These are phyloP conservation scores for Ophraella communa DNA, from an alignment of 2,888 invertebrate species.

Conservation along the genomic window DNA sequence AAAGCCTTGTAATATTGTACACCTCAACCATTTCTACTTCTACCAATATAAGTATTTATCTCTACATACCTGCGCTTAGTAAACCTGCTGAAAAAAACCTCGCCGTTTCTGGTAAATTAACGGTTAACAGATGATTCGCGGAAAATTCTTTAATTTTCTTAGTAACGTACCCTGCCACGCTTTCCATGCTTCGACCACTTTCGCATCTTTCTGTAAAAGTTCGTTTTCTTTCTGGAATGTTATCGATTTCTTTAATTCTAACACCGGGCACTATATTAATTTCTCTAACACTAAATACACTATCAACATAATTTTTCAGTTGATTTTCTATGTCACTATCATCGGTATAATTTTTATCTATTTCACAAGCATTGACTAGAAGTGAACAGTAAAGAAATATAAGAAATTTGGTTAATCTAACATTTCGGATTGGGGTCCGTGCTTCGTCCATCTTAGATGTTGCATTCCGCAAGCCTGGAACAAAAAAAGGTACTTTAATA, in stretches of 20 bases:
- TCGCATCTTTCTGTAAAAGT: constrained; percentile 48
- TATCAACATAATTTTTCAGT: constrained; percentile 66
- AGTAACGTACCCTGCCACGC: constrained; percentile 64
- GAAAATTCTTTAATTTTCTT: constrained; percentile 68
- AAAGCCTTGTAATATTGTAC: too few species aligned
- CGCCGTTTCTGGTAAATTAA: constrained; percentile 72
- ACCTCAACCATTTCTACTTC: too few species aligned
- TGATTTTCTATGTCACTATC: constrained; percentile 60
- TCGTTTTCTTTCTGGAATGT: constrained; percentile 37
- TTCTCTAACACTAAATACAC: constrained; percentile 63
- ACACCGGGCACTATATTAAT: constrained; percentile 68
- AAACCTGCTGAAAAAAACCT: constrained; percentile 57
- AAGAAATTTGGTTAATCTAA: constrained; percentile 20
- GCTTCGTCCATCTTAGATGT: constrained; percentile 37
- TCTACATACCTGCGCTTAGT: neutral
- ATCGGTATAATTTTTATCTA: constrained; percentile 35
- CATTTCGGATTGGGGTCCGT: constrained; percentile 19
- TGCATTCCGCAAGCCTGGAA: constrained; percentile 30
- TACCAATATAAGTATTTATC: neutral
- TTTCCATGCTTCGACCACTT: constrained; percentile 58
- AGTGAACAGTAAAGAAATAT: constrained; percentile 4
- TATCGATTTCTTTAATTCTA: constrained; percentile 59
- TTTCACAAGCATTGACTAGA: constrained; percentile 40
- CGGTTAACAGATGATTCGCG: constrained; percentile 67
- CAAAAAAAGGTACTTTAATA: neutral